These are phyloP conservation scores for Xenops minutus DNA, from an alignment of 2,797 vertebrate genomes.

Conservation along the genomic window DNA sequence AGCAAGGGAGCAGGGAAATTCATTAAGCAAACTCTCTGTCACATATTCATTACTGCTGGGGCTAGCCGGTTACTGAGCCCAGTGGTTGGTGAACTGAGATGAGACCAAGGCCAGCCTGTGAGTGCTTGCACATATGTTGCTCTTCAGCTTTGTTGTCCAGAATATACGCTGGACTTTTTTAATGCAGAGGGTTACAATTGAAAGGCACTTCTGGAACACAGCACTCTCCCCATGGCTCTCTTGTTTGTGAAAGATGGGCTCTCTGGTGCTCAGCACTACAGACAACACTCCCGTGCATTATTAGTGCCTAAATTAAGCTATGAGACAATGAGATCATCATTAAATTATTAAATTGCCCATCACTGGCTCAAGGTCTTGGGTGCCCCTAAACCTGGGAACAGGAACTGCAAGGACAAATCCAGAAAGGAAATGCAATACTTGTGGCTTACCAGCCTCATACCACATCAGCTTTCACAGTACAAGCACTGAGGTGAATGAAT, in stretches of 20 bases:
- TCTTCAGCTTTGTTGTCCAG: neutral
- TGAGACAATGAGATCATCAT: neutral
- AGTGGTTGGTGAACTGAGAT: neutral
- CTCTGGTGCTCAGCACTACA: neutral
- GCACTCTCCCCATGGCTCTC: neutral
- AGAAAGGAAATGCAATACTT: neutral
- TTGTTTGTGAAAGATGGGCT: neutral
- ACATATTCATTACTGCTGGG: neutral
- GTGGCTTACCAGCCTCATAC: neutral
- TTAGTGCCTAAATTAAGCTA: neutral
- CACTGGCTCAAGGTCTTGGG: neutral
- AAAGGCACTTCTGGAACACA: neutral
- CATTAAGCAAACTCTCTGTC: neutral
- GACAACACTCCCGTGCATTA: neutral
- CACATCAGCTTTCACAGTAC: neutral
- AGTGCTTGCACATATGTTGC: neutral
- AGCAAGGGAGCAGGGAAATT: neutral
- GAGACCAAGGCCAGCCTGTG: neutral
- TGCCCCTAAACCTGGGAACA: neutral
- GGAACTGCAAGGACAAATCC: neutral
- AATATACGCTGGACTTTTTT: neutral
- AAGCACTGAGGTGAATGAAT: neutral
- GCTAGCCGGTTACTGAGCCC: neutral
- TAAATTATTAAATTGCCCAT: neutral
- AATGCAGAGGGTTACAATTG: neutral